Base-by-base conservation (phyloP, 2,797 vertebrate genomes). In the Myotis vivesi region DNA sequence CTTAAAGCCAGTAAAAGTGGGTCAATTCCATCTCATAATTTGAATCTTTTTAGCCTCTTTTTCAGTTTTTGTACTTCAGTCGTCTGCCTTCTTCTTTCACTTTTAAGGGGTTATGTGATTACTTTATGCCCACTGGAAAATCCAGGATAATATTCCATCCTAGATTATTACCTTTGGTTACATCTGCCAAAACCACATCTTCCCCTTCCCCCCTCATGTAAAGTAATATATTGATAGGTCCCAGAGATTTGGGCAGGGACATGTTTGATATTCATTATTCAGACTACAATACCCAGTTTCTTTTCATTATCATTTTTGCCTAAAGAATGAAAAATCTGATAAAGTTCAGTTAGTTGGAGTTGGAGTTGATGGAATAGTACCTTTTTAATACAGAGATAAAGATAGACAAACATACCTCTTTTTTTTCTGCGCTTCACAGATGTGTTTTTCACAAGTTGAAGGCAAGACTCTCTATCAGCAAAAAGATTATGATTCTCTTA, bases 181-280 rank as follows among this genome's bases (percentile, higher is more conserved):
- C 41, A 22, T 41, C 13, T 92, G 36, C 41, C 66, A 76, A 75
- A 55, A 82, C 64, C n/a, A 36, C 53, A 2, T 2, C 1, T 3
- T 23, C 15, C 3, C 3, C 4, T 20, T 2, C 3, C 3, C 28
- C 3, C 1, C 1, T 28, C 23, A 22, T 17, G 15, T 69, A 23
- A 64, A 53, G 11, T 64, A 89, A 49, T n/a, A 20, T 49, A 57
- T 46, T 57, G 25, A 81, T n/a, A 83, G 30, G 5, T 64, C 62
- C 41, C 30, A 82, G 59, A 76, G 22, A 79, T 57, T 71, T 22
- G 3, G 53, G 20, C n/a, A 28, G 22, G 53, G 20, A 11, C 22
- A 33, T 90, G 23, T 91, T 57, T 66, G n/a, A 51, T 81, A 16
- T 75, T 76, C 44, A 53, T 77, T 87, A 53, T 57, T 76, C 13